Conservation (phyloP, 1,140 invertebrate genomes). For the Drosophila tropicalis region DNA sequence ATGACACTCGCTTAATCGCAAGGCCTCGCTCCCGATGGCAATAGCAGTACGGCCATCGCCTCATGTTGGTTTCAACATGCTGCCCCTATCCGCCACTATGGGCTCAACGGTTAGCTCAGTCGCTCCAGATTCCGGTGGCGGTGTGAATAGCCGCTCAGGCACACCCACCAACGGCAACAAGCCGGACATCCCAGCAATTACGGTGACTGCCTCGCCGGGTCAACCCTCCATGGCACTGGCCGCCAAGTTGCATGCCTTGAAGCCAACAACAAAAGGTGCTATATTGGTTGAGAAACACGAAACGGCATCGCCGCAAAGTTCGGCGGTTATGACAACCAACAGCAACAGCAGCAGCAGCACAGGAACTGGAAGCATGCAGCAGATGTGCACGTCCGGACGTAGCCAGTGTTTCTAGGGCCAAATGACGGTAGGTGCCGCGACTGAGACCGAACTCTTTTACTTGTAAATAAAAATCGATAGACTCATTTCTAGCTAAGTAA, state of each 20-base stretch:
- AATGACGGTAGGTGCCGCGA: conserved; percentile 4
- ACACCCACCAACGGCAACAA: conserved; percentile 49
- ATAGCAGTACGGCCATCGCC: conserved; percentile 52
- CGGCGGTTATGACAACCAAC: conserved; percentile 22
- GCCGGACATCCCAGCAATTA: conserved; percentile 63
- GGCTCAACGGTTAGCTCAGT: conserved; percentile 25
- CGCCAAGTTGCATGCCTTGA: conserved; percentile 14
- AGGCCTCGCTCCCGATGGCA: conserved; percentile 65
- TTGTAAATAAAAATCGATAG: conserved; percentile 49
- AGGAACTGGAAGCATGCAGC: conserved; percentile 24
- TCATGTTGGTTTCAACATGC: conserved; percentile 56
- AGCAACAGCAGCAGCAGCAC: not conserved
- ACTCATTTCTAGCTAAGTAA: conserved; percentile 25
- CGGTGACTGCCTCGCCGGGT: conserved; percentile 58
- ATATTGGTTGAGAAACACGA: conserved; percentile 1
- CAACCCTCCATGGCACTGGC: conserved; percentile 18
- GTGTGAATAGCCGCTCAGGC: conserved; percentile 37
- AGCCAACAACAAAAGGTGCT: conserved; percentile 11
- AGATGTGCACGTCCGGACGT: conserved; percentile 44
- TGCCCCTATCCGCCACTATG: conserved; percentile 60
- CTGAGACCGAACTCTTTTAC: conserved; percentile 42
- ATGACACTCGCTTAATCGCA: conserved; percentile 71
- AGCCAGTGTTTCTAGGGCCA: conserved; percentile 61
- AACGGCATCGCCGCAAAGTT: not conserved
- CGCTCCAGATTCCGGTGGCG: conserved; percentile 19